These are phyloP conservation scores for Pangasius macronema DNA, from an alignment of 2,797 vertebrate genomes.

Conservation along the genomic window DNA sequence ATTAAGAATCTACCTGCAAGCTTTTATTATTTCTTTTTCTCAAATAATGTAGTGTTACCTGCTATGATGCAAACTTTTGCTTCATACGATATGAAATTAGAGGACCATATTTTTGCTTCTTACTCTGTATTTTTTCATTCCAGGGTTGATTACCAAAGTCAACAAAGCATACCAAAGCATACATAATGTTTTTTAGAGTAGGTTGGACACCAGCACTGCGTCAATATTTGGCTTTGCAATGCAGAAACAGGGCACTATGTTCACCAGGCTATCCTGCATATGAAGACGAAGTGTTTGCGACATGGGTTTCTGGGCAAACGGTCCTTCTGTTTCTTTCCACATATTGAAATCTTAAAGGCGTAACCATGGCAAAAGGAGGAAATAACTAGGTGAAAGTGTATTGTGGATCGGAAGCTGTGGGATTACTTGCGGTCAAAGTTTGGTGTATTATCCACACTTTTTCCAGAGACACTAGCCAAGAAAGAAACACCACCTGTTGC, in stretches of 20 bases:
- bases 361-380: not conserved
- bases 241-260: not conserved
- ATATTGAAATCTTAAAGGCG: not conserved
- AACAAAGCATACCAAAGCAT: too few species aligned
- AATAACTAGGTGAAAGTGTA: not conserved
- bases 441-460: not conserved
- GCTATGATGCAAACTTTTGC: not conserved
- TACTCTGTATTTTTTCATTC: not conserved
- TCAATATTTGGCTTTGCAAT: not conserved
- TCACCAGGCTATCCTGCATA: not conserved
- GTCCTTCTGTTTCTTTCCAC: too few species aligned
- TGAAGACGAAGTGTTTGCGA: not conserved
- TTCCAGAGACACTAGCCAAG: not conserved
- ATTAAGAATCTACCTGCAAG: not conserved
- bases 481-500: not conserved
- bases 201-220: too few species aligned
- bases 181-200: not conserved
- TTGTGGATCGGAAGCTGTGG: not conserved
- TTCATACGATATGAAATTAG: not conserved
- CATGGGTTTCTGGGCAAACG: not conserved
- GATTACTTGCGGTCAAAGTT: conserved; percentile 7
- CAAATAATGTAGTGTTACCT: not conserved
- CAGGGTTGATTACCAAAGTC: not conserved
- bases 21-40: not conserved
- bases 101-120: not conserved